Evolutionary conservation across 1,140 invertebrate species (phyloP), one percentile per base, ranked within the genome.

Genomic region (Cotesia glomerata): DNA sequence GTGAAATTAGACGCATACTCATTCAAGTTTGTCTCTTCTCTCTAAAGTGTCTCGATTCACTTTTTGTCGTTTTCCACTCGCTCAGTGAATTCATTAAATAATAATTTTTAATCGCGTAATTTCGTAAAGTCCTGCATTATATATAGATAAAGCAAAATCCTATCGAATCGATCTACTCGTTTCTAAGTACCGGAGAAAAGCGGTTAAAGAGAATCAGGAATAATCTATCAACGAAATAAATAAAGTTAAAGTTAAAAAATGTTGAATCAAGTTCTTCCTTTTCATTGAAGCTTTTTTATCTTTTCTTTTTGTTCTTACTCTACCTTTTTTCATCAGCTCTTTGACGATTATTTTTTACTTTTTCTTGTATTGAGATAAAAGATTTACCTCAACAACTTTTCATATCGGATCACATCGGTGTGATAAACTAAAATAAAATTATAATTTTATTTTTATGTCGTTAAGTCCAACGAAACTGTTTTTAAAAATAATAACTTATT

Each of bases 41-140:
- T 26, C 26, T 26, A 26, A 26, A 26, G 26, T n/a, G n/a, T 45
- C 61, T 71, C 58, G 26, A 59, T 36, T 71, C 59, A 14, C 16
- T 52, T 54, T 35, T 35, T 39, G 45, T 71, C 45, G 16, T 71
- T 71, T 63, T 63, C 59, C 45, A 71, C 59, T 71, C 63, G 49
- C 45, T 63, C 69, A 11, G 58, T 63, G 59, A 63, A 63, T 63
- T 71, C 69, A 71, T 71, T 59, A 63, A 71, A 71, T 71, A 71
- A 71, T 71, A 63, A 71, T 52, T 71, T 71, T 39, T 59, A 71
- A 71, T 71, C 59, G 61, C 69, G 59, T 71, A 71, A 71, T 71
- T 63, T 63, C 69, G 69, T 63, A 32, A 36, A 45, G 39, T 1
- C 11, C 7, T 45, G 11, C n/a, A n/a, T n/a, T 45, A 5, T 45